Evolutionary conservation across 2,113 vertebrate species (phyloP).

Genomic region (Ammodytes dubius): DNA sequence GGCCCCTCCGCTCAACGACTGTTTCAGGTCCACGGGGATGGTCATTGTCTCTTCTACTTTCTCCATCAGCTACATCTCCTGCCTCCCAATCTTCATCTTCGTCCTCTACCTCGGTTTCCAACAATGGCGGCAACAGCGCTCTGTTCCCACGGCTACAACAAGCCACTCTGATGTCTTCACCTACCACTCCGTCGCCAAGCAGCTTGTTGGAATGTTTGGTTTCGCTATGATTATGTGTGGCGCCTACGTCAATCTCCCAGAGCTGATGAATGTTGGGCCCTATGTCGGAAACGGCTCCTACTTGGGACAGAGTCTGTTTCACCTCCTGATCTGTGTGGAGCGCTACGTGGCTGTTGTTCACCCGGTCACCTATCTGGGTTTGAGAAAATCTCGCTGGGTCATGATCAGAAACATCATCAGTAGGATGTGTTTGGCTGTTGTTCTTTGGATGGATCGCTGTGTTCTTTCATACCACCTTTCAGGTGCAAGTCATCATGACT

Average conservation of each 20-base stretch:
- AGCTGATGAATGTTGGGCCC: background rate
- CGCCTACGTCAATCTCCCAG: no score
- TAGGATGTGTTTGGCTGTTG: constrained; percentile 12
- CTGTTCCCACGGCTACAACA: rapidly evolving
- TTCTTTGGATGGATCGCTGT: background rate
- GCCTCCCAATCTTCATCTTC: background rate
- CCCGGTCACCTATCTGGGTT: constrained; percentile 14
- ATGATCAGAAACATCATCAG: constrained; percentile 13
- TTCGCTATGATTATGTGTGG: rapidly evolving
- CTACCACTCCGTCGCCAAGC: background rate
- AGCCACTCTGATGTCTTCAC: constrained; percentile 39
- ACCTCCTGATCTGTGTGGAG: constrained; percentile 20
- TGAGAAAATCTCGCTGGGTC: background rate
- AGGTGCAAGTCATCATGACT: no score
- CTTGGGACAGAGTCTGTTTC: background rate
- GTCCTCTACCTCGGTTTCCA: constrained; percentile 8
- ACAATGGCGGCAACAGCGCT: background rate
- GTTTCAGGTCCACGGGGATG: no score
- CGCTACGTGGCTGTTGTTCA: constrained; percentile 30
- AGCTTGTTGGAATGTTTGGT: background rate
- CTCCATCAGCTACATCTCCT: background rate
- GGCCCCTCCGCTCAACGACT: no score
- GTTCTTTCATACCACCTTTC: background rate
- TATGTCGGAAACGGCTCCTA: rapidly evolving
- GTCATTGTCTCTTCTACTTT: background rate